These are phyloP conservation scores for Drosophila formosana DNA, from an alignment of 2,888 invertebrate species.

Conservation along the genomic window DNA sequence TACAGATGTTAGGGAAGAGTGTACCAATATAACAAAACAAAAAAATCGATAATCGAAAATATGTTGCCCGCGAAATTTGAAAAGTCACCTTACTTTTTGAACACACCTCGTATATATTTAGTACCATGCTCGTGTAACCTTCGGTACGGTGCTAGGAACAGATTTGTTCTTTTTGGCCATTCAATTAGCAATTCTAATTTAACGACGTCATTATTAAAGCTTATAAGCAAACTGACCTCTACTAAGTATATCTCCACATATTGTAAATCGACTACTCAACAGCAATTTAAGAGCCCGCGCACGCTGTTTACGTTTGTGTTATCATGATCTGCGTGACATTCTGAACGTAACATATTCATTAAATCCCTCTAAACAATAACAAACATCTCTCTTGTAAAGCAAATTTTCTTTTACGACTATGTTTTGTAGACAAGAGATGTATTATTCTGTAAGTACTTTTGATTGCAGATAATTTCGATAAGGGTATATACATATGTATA, in stretches of 20 bases:
- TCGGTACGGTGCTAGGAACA: neutral
- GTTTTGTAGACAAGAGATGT: conserved; percentile 12
- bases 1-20: no score
- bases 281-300: conserved; percentile 42
- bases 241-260: conserved; percentile 24
- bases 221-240: conserved; percentile 39
- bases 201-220: conserved; percentile 42
- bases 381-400: conserved; percentile 9
- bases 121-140: conserved; percentile 5
- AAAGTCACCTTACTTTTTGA: no score
- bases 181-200: conserved; percentile 59
- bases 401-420: neutral
- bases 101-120: neutral
- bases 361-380: conserved; percentile 14
- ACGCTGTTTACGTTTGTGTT: conserved; percentile 38
- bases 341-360: conserved; percentile 16
- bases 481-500: neutral
- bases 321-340: conserved; percentile 57
- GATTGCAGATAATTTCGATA: neutral
- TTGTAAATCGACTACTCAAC: conserved; percentile 37
- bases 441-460: neutral
- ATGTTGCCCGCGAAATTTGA: no score
- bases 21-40: no score
- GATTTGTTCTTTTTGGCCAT: conserved; percentile 25
- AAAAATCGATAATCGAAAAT: no score